phyloP scores from a whole-genome alignment of 2,797 vertebrate genomes.

The Dryobates pubescens region DNA sequence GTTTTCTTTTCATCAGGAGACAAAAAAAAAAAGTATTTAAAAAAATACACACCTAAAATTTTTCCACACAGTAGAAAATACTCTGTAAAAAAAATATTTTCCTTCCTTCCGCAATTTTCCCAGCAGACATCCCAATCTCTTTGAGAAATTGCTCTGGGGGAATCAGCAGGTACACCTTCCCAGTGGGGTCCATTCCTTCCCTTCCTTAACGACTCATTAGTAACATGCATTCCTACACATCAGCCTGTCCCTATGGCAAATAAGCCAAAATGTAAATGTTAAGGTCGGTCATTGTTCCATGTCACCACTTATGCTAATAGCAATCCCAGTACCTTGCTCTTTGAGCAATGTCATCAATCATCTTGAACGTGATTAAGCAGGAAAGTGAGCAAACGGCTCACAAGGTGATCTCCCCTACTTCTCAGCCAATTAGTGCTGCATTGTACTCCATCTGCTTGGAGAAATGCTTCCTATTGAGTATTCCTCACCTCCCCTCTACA shows the following conservation, averaged over 20 bases:
- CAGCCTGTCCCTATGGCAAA: slow-evolving; percentile 12
- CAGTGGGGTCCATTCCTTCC: background rate
- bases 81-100: background rate
- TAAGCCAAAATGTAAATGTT: slow-evolving; percentile 47
- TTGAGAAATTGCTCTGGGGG: background rate
- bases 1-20: background rate
- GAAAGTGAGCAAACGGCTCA: slow-evolving; percentile 24
- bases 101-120: background rate
- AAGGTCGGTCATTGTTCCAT: slow-evolving; percentile 50
- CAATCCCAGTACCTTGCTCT: background rate
- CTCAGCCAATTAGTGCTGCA: slow-evolving; percentile 42
- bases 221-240: slow-evolving; percentile 8
- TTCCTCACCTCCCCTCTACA: background rate
- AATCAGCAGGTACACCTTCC: slow-evolving; percentile 22
- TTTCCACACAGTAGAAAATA: background rate
- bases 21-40: too few relatives aligned
- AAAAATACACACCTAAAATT: background rate
- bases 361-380: slow-evolving; percentile 60
- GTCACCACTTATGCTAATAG: slow-evolving; percentile 67
- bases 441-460: slow-evolving; percentile 42
- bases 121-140: background rate
- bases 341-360: slow-evolving; percentile 59
- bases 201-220: slow-evolving; percentile 36
- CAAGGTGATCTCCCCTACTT: slow-evolving; percentile 49
- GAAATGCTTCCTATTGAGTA: background rate